Conservation (phyloP, 2,113 vertebrate species). For the Antechinus flavipes region DNA sequence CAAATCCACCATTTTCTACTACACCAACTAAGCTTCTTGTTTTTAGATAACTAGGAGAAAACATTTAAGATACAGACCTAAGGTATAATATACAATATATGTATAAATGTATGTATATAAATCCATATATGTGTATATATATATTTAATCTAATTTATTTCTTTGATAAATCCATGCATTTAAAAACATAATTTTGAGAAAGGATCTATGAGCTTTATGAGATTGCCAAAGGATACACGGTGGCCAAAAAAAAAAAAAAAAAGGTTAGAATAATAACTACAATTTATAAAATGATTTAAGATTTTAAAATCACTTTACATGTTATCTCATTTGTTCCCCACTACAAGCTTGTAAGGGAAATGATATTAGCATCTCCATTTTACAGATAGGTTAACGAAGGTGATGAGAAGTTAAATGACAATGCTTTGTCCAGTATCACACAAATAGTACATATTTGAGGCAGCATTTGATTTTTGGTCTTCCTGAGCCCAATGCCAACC, state of each 20-base stretch:
- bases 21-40: not conserved
- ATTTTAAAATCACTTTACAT: not conserved
- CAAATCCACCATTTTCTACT: not conserved
- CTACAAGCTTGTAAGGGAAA: not conserved
- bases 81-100: not conserved
- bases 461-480: not conserved
- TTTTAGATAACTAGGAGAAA: not conserved
- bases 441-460: not conserved
- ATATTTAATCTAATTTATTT: not conserved
- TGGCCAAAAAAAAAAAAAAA: not conserved
- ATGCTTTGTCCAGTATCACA: not conserved
- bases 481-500: not conserved
- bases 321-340: not conserved
- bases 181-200: not conserved
- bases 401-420: not conserved
- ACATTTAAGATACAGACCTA: conserved; percentile 1
- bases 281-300: not conserved
- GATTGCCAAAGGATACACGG: not conserved
- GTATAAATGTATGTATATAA: too few relatives aligned
- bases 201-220: not conserved
- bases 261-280: not conserved
- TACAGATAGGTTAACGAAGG: not conserved
- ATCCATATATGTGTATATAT: not conserved
- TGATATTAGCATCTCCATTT: not conserved
- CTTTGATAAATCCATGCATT: not conserved